Conservation (phyloP, 2,888 invertebrate species). For the Rotaria sp. region DNA sequence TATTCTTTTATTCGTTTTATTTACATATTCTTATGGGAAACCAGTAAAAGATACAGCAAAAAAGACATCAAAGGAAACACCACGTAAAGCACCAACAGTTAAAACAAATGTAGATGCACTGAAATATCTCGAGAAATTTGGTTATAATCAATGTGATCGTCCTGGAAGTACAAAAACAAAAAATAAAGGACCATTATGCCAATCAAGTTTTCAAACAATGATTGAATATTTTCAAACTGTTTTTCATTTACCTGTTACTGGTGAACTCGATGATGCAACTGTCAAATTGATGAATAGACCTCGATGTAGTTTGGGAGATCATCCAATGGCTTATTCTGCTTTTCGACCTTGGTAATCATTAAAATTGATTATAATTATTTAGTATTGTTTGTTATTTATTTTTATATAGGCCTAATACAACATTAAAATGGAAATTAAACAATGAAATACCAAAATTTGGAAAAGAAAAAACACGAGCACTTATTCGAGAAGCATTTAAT, state of each 20-base stretch:
- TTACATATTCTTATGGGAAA: not conserved
- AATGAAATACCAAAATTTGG: not conserved
- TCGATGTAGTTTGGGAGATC: conserved; percentile 34
- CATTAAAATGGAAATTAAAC: conserved; percentile 32
- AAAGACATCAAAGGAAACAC: not conserved
- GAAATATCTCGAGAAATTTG: not conserved
- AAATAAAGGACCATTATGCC: not conserved
- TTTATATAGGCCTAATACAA: conserved; percentile 36
- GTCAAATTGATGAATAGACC: conserved; percentile 19
- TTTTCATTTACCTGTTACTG: conserved; percentile 30
- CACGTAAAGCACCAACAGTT: not conserved
- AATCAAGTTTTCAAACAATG: not conserved
- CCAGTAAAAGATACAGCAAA: not conserved
- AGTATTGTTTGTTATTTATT: conserved; percentile 40
- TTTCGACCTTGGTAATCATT: conserved; percentile 34
- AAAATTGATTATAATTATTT: not conserved
- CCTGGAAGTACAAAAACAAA: not conserved
- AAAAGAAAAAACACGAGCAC: not conserved
- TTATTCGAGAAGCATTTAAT: conserved; percentile 31
- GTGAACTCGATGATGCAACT: conserved; percentile 24
- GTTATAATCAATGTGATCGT: not conserved
- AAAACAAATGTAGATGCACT: not conserved
- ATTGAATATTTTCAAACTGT: conserved; percentile 33
- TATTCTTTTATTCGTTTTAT: not conserved
- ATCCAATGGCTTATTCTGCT: not conserved